Base-by-base conservation (phyloP, 2,888 invertebrate genomes). In the Lithophane socia region DNA sequence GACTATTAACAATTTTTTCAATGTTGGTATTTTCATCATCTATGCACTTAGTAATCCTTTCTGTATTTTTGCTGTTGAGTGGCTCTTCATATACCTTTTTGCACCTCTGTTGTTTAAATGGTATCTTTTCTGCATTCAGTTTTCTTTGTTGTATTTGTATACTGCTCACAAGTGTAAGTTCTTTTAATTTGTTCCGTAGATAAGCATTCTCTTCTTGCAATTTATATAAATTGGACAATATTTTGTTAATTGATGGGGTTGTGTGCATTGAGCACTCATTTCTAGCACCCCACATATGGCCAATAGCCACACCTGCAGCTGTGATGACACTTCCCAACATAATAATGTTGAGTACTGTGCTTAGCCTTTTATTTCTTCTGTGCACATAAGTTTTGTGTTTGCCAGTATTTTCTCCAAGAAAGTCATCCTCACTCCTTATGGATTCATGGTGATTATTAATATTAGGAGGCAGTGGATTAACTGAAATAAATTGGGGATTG, bases 361-460 rank as follows among this genome's bases (percentile, higher is more conserved):
- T 96, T 29, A 97, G 91, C 86, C 95, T 94, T 80, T 96, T 96
- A 85, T 97, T 97, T 85, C 96, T 92, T 89, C 93, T 93, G 83
- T 97, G 97, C 3, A 97, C 96, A 92, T 97, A 97, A 16, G 95
- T 97, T 88, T 95, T 96, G 67, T 93, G 94, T 91, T 95, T 97
- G 13, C 89, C 90, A 85, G 88, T 91, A 73, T 86, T 91, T 65
- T 94, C 94, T 61, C 92, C 92, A 77, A 96, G 92, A 80, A 94
- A 93, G 79, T 94, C 94, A 74, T 94, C 91, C 42, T 94, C 92
- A 77, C 87, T 89, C 74, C 88, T 91, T 80, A 93, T 85, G 78
- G 93, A 88, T 86, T 93, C 91, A 83, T 91, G 87, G 68, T 89
- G 80, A 73, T 91, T 84, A 78, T 88, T 86, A 80, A 88, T 91